Evolutionary conservation across 2,113 vertebrate genomes (phyloP).

Genomic region (Ovis aries): DNA sequence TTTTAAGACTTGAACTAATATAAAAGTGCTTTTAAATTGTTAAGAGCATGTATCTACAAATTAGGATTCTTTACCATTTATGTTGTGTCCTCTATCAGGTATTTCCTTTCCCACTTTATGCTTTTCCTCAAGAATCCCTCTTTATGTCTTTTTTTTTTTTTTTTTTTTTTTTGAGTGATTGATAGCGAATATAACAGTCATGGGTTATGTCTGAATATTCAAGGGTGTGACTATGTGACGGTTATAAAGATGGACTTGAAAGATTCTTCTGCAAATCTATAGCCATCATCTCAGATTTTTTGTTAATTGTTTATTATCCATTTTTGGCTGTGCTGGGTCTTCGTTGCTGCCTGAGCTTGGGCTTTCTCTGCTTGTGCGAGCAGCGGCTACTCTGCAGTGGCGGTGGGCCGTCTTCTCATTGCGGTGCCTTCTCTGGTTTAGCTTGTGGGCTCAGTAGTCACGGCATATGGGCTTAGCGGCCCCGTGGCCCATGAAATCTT

Average conservation of each 20-base stretch:
- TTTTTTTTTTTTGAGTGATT: background rate
- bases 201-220: background rate
- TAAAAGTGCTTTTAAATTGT: background rate
- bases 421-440: background rate
- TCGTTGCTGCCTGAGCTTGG: rapidly evolving
- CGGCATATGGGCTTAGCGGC: background rate
- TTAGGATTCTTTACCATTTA: background rate
- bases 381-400: background rate
- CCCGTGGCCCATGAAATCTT: background rate
- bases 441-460: background rate
- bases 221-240: background rate
- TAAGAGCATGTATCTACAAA: background rate
- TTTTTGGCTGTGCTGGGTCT: background rate
- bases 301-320: background rate
- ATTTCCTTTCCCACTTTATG: background rate
- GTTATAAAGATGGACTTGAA: background rate
- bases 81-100: background rate
- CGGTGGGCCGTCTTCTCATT: background rate
- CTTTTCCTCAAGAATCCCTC: background rate
- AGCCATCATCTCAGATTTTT: background rate
- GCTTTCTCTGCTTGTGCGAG: background rate
- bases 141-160: background rate
- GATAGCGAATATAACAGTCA: background rate
- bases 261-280: background rate
- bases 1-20: background rate